Base-by-base conservation (phyloP, 2,888 invertebrate species). In the Lasioglossum morio region DNA sequence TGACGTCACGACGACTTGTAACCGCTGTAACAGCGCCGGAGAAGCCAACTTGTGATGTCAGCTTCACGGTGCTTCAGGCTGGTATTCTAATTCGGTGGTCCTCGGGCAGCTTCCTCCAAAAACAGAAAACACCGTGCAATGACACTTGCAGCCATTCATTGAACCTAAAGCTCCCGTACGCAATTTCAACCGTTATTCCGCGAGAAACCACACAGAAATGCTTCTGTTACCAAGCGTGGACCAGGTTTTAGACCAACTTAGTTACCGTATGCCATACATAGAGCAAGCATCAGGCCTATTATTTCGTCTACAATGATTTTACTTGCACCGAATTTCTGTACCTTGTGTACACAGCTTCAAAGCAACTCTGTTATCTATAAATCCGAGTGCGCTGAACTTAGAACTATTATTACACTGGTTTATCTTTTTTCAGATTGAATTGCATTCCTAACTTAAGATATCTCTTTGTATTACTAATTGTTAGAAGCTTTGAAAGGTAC, bases 1-100 rank as follows among this genome's bases (percentile, higher is more conserved):
- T 92, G 93, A 92, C 92, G 92, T 92, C 93, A 92, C 88, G 78
- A 57, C 76, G 83, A 73, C 90, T 91, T 91, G 91, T 91, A 90
- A 92, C 90, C 88, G 90, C 89, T 86, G 90, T 92, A 89, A 91
- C 87, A 88, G 82, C 86, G 81, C 80, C 81, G 48, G 74, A 53
- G 77, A 77, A 77, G 70, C 34, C 63, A 23, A 23, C 23, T 69
- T 73, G 79, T 87, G 90, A 92, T 90, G 91, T 90, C 92, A 89
- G 88, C 83, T 74, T 79, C 75, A 74, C 83, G 87, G 79, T 84
- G 72, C 85, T 83, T 66, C 79, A 60, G 77, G 77, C 79, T 77
- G 48, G 72, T 81, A 87, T 91, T 88, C 85, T 80, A 80, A 80
- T 85, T 84, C 60, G 63, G 43, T 27, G 27, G 40, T 40, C 34